These are phyloP conservation scores for Melieria picta DNA, from an alignment of 2,888 invertebrate genomes.

Conservation along the genomic window DNA sequence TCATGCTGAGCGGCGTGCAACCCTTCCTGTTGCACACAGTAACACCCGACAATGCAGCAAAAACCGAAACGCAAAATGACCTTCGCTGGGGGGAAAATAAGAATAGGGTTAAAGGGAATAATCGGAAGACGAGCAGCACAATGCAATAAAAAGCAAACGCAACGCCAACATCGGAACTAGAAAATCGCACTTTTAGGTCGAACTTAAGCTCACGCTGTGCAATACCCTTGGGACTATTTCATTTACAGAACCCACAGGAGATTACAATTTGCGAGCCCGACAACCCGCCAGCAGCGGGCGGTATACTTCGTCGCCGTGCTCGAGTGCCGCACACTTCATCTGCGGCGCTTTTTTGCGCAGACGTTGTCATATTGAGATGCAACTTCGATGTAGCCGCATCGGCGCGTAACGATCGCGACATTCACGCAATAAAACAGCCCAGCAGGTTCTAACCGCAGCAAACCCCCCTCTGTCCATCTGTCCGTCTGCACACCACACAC, in stretches of 20 bases:
- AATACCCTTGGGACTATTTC: conserved; percentile 58
- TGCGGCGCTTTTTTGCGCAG: conserved; percentile 12
- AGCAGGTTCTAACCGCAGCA: conserved; percentile 43
- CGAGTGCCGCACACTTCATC: too few species aligned
- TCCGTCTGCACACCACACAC: too few species aligned
- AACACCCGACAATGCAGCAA: not conserved
- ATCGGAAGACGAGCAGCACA: not conserved
- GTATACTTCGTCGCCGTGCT: too few species aligned
- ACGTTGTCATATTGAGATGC: conserved; percentile 24
- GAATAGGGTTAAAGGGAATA: too few species aligned
- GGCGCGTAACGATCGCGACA: conserved; percentile 20
- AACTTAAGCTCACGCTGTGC: conserved; percentile 17
- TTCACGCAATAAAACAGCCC: conserved; percentile 43
- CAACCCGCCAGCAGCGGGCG: too few species aligned
- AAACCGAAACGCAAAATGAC: not conserved
- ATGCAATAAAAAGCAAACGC: not conserved
- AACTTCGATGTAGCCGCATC: conserved; percentile 8
- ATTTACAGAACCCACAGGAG: conserved; percentile 60
- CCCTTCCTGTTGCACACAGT: not conserved
- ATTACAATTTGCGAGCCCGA: too few species aligned
- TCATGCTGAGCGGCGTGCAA: conserved; percentile 17
- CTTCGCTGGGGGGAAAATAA: conserved; percentile 9
- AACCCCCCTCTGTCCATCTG: not conserved
- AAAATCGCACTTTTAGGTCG: conserved; percentile 2
- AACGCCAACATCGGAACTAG: conserved; percentile 10